Evolutionary conservation across 2,113 vertebrate genomes (phyloP), one percentile per base, ranked within the genome.

Genomic region (Podarcis muralis): DNA sequence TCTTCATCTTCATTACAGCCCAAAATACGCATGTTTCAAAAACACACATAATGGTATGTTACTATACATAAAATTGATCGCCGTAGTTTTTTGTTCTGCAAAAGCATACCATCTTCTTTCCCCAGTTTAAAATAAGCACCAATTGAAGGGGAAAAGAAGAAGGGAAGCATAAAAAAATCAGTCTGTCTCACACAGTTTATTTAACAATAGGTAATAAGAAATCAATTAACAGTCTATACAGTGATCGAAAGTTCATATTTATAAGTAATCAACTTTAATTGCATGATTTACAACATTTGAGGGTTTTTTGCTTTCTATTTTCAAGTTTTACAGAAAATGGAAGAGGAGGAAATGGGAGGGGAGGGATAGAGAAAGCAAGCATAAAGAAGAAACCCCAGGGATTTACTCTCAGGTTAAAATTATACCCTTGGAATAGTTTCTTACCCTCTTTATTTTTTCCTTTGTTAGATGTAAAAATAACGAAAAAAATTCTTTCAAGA

Each of bases 211-310:
- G 97, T 97, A 97, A 97, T 97, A 97, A 97, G 97, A 97, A 97
- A 97, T 97, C 97, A 97, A 97, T 97, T 97, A 98, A 97, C 97
- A 97, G 97, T 97, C 97, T 98, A 97, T 98, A 98, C 97, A 98
- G 97, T 97, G 97, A 98, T 98, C 96, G 94, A 97, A 98, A 97
- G 97, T 97, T 97, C 97, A 95, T 98, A 97, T 97, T 98, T 97
- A 97, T 97, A 97, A 97, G 97, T 97, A 97, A 97, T 97, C 97
- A 97, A 97, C 93, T 97, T 97, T 97, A 97, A 97, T 97, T 96
- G 96, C 97, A 98, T 97, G 97, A 97, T 98, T 97, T 98, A 98
- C 97, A 98, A 97, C 96, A 96, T 96, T 97, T 96, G 96, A 97
- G 97, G 97, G 96, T 95, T 96, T 97, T 97, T 96, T 97, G 96